Percentiles rank a stretch among this genome's conserved stretches.
Evolutionary conservation across 2,888 invertebrate genomes (phyloP).

Genomic region (Leucophenga montana): DNA sequence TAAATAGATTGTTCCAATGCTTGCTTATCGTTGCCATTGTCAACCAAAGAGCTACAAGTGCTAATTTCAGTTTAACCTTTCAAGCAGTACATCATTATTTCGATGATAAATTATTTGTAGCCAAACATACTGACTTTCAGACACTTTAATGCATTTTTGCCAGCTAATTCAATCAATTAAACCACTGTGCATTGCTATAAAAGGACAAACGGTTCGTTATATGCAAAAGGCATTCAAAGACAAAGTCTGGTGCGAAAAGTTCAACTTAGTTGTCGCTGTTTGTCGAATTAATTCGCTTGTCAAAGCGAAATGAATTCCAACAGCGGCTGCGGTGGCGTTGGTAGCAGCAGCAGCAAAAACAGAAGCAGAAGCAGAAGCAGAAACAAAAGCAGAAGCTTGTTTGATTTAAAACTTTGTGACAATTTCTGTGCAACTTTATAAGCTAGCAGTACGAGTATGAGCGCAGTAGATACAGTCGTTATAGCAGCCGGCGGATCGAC

Average conservation of each 20-base stretch:
- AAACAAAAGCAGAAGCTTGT: not conserved
- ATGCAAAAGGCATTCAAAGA: not conserved
- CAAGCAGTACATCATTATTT: too few species aligned
- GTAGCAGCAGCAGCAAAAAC: too few species aligned
- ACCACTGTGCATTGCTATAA: not conserved
- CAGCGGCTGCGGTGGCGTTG: not conserved
- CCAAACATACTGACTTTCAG: too few species aligned
- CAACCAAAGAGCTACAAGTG: too few species aligned
- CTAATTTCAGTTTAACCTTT: too few species aligned
- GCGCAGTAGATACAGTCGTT: not conserved
- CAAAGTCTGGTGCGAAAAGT: not conserved
- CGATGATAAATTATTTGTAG: too few species aligned
- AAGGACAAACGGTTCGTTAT: not conserved
- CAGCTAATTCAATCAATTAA: too few species aligned
- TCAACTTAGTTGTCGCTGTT: conserved; percentile 1
- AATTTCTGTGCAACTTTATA: not conserved
- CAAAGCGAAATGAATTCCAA: not conserved
- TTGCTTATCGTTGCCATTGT: too few species aligned
- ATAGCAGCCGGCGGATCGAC: not conserved
- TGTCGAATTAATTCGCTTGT: conserved; percentile 14
- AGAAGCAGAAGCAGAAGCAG: too few species aligned
- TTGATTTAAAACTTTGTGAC: conserved; percentile 11
- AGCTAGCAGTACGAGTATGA: not conserved
- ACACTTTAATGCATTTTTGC: too few species aligned
- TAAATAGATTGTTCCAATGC: too few species aligned